Conservation (phyloP, 92 coral and sea anemone genomes). For the Montipora capitata region DNA sequence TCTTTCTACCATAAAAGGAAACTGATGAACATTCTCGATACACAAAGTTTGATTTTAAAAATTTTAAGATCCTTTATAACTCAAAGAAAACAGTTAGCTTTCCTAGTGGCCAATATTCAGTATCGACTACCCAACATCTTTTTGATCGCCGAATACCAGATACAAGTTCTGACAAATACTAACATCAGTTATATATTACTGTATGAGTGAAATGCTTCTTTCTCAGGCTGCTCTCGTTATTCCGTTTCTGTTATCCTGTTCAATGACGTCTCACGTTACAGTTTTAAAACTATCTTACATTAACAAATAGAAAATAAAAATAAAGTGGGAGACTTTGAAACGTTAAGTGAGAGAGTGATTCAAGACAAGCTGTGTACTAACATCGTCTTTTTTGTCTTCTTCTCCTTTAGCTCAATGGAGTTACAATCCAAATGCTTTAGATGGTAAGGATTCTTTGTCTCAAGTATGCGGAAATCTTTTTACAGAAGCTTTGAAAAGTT, state of each 20-base stretch:
- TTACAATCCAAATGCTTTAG: background rate
- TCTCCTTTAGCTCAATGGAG: background rate
- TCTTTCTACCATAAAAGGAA: background rate
- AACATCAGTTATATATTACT: too few relatives aligned
- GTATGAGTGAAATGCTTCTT: too few relatives aligned
- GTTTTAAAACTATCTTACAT: too few relatives aligned
- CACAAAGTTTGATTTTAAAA: too few relatives aligned
- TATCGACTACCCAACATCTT: background rate
- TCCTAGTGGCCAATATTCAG: background rate
- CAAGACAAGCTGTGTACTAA: background rate
- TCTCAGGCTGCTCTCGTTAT: too few relatives aligned
- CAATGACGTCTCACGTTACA: too few relatives aligned
- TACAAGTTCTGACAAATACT: too few relatives aligned
- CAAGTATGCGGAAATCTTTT: background rate
- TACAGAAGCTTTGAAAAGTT: background rate
- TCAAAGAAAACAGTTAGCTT: background rate
- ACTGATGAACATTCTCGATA: background rate
- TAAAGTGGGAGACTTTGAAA: background rate
- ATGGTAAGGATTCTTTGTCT: slow-evolving; percentile 2
- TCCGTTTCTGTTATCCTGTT: too few relatives aligned
- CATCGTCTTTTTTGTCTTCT: background rate
- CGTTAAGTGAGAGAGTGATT: background rate
- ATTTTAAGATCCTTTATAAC: background rate
- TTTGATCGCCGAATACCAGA: background rate
- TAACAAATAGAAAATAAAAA: background rate